Evolutionary conservation across 2,113 vertebrate genomes (phyloP).

Genomic region (zebrafish (Danio rerio)): DNA sequence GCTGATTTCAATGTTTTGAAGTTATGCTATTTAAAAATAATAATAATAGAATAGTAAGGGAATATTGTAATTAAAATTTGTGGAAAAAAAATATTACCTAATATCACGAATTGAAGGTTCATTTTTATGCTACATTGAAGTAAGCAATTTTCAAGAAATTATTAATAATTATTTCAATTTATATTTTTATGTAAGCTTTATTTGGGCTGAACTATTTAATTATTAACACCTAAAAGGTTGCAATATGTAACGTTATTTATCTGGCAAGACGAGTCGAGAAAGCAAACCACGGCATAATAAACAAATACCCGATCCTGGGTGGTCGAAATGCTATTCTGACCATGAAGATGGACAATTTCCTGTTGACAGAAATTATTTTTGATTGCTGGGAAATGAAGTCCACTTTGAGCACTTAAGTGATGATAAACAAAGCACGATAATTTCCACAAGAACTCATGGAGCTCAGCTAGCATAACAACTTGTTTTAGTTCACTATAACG

Average conservation of each 20-base stretch:
- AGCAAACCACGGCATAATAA: neutral
- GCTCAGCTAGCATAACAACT: too few relatives aligned
- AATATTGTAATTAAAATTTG: neutral
- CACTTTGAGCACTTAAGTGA: neutral
- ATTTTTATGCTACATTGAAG: neutral
- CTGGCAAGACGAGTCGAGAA: neutral
- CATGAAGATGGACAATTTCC: neutral
- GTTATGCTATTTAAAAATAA: neutral
- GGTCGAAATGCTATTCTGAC: neutral
- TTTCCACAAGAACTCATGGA: neutral
- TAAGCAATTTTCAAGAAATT: neutral
- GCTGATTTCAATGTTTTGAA: conserved; percentile 12
- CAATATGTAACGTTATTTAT: neutral
- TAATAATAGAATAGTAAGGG: neutral
- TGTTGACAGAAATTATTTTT: conserved; percentile 18
- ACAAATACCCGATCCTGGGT: neutral
- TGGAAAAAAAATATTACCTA: neutral
- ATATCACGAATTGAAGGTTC: too few relatives aligned
- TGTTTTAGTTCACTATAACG: too few relatives aligned
- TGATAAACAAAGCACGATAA: neutral
- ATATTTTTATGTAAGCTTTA: neutral
- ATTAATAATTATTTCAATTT: neutral
- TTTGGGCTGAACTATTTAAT: neutral
- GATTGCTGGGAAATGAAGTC: neutral
- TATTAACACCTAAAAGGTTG: neutral